phyloP scores from a whole-genome alignment of 2,888 invertebrate species.

The Andrena trimmerana region DNA sequence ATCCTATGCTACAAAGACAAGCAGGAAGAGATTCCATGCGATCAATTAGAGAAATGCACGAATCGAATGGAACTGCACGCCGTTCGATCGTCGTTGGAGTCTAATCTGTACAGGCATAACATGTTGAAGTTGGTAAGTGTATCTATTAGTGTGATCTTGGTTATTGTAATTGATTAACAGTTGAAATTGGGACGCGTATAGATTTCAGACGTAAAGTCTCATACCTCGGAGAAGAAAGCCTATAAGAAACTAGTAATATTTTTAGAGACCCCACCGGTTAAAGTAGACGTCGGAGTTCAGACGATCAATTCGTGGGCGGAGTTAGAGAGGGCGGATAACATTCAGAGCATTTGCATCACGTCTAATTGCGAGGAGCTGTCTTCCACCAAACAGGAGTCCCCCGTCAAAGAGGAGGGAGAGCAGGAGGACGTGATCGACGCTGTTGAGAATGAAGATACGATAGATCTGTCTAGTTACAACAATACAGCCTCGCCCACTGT shows the following conservation, averaged over 20 bases:
- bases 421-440: constrained; percentile 10
- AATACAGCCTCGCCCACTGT: constrained; percentile 45
- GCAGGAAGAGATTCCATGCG: constrained; percentile 59
- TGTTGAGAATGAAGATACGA: background rate
- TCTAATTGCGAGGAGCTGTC: constrained; percentile 59
- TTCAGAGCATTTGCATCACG: constrained; percentile 57
- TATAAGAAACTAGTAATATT: constrained; percentile 76
- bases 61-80: constrained; percentile 78
- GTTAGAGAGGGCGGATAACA: constrained; percentile 49
- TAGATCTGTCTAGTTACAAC: constrained; percentile 24
- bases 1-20: constrained; percentile 71
- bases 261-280: constrained; percentile 70
- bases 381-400: background rate
- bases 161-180: constrained; percentile 9
- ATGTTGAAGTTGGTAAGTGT: constrained; percentile 78
- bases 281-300: constrained; percentile 74
- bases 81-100: constrained; percentile 76
- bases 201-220: constrained; percentile 78
- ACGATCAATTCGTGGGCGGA: constrained; percentile 66
- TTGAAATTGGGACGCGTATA: constrained; percentile 56
- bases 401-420: constrained; percentile 22
- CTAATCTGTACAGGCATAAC: constrained; percentile 76
- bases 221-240: constrained; percentile 72
- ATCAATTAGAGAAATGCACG: constrained; percentile 75
- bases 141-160: constrained; percentile 1